Conservation (phyloP, 2,797 vertebrate genomes). For the Hylomyscus alleni region DNA sequence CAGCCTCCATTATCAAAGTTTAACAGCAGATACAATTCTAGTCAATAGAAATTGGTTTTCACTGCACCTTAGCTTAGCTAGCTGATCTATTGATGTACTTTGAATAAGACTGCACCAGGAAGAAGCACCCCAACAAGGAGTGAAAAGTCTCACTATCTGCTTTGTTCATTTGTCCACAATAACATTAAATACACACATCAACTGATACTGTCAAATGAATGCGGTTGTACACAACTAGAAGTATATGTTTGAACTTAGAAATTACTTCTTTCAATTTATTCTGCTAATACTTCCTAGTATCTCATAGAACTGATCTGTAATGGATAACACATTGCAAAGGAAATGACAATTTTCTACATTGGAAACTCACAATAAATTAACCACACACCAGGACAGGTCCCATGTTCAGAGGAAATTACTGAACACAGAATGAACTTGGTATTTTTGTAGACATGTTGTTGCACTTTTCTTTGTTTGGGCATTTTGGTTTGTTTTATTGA, state of each 20-base stretch:
- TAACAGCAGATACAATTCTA: background rate
- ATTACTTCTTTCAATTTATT: background rate
- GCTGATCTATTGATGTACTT: background rate
- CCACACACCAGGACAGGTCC: accelerated
- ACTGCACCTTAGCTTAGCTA: background rate
- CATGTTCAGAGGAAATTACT: too few relatives aligned
- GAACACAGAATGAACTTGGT: too few relatives aligned
- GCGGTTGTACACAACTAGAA: background rate
- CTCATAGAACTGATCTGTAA: background rate
- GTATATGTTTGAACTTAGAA: background rate
- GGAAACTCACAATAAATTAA: background rate
- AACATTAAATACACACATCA: constrained; percentile 23
- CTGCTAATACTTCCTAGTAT: background rate
- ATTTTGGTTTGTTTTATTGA: background rate
- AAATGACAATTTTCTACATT: background rate
- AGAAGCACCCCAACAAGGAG: background rate
- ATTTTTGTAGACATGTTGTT: background rate
- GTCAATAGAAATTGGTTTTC: background rate
- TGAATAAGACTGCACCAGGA: background rate
- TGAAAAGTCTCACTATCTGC: background rate
- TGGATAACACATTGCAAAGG: background rate
- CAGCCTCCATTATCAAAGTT: background rate
- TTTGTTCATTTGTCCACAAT: background rate
- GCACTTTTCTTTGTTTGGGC: background rate
- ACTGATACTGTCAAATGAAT: background rate